These are phyloP conservation scores for Labeo catla DNA, from an alignment of 2,113 vertebrate genomes.

Conservation along the genomic window DNA sequence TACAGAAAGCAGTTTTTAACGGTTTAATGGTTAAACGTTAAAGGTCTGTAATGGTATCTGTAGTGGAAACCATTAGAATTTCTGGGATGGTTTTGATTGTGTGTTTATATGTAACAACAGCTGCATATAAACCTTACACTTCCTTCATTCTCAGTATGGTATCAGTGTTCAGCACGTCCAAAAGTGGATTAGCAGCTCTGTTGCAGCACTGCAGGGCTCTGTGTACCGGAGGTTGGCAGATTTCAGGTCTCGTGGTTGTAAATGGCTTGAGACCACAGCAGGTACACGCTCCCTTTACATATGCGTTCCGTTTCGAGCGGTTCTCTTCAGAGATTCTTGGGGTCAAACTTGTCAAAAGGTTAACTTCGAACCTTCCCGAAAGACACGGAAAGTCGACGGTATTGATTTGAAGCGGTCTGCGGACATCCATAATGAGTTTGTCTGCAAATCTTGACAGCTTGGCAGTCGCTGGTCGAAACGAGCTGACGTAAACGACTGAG, in stretches of 20 bases:
- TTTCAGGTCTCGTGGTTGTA: neutral
- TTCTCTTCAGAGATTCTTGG: neutral
- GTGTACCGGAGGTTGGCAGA: neutral
- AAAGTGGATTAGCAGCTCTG: neutral
- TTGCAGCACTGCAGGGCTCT: neutral
- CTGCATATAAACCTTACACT: neutral
- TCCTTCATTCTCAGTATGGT: neutral
- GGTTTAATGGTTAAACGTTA: no score
- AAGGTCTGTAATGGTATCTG: no score
- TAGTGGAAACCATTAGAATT: no score
- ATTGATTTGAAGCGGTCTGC: neutral
- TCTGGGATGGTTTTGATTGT: no score
- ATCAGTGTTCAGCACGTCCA: neutral
- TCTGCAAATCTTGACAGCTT: constrained; percentile 2
- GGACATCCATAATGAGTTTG: neutral
- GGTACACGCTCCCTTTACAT: neutral
- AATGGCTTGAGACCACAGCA: constrained; percentile 9
- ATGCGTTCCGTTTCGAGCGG: neutral
- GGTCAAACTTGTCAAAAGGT: constrained; percentile 6
- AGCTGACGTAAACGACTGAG: constrained; percentile 1
- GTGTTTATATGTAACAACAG: neutral
- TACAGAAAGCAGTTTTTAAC: no score
- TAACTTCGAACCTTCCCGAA: neutral
- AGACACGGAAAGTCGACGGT: neutral
- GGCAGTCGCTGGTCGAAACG: constrained; percentile 1